Percentiles rank a stretch among this genome's conserved stretches.
Evolutionary conservation across 2,113 vertebrate genomes (phyloP).

Genomic region (Paramisgurnus dabryanus): DNA sequence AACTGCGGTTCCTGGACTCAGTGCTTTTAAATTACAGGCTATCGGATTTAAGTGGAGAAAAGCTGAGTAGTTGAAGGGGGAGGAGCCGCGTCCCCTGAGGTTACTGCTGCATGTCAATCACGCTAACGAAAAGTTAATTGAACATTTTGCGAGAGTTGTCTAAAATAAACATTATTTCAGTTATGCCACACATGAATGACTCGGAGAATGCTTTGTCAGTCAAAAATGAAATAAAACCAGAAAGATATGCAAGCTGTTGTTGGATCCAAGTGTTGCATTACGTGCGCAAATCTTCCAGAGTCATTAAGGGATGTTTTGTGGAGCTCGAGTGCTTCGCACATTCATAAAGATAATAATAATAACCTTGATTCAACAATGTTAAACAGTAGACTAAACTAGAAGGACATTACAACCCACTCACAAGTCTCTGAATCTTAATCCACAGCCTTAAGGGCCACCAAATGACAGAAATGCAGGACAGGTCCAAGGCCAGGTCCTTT

Average conservation of each 20-base stretch:
- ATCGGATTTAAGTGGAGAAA: conserved; percentile 66
- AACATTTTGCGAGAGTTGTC: conserved; percentile 23
- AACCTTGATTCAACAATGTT: no score
- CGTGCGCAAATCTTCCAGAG: conserved; percentile 18
- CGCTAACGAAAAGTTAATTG: conserved; percentile 48
- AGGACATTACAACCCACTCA: background rate
- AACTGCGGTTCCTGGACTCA: conserved; percentile 69
- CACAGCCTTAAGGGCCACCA: conserved; percentile 36
- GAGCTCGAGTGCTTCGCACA: background rate
- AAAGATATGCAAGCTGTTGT: background rate
- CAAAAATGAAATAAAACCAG: background rate
- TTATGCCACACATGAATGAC: conserved; percentile 9
- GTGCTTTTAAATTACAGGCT: conserved; percentile 72
- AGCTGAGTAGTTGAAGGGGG: conserved; percentile 47
- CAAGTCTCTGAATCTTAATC: no score
- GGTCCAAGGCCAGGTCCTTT: no score
- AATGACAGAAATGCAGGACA: no score
- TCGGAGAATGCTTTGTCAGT: background rate
- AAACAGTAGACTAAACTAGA: conserved; percentile 19
- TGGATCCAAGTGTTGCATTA: background rate
- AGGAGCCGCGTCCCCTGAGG: conserved; percentile 51
- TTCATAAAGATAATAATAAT: no score
- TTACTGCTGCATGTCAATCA: conserved; percentile 62
- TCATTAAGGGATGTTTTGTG: background rate
- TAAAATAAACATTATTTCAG: conserved; percentile 26